Evolutionary conservation across 2,113 vertebrate genomes (phyloP).

Genomic region (Grus americana): DNA sequence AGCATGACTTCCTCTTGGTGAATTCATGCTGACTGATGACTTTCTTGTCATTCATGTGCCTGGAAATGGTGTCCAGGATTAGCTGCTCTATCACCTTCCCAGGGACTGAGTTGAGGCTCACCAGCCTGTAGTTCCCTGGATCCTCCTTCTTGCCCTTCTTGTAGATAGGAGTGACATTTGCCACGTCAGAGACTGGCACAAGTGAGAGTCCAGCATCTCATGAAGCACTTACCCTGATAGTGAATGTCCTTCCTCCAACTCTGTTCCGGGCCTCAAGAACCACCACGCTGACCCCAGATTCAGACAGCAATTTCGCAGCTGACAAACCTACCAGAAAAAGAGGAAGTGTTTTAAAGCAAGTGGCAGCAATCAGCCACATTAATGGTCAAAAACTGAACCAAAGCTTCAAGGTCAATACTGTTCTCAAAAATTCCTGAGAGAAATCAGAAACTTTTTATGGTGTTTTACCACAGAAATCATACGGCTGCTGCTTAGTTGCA

Average conservation of each 20-base stretch:
- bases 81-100: neutral
- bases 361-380: neutral
- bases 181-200: fast-evolving
- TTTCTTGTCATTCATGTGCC: neutral
- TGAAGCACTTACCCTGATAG: slow-evolving; percentile 73
- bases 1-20: neutral
- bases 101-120: neutral
- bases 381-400: neutral
- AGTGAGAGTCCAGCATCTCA: neutral
- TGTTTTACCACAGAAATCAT: neutral
- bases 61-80: neutral
- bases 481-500: neutral
- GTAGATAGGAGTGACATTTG: neutral
- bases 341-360: neutral
- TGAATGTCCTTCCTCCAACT: slow-evolving; percentile 84
- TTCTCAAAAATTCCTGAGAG: neutral
- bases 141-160: neutral
- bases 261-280: slow-evolving; percentile 82
- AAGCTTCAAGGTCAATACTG: neutral
- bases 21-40: neutral
- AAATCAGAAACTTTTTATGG: neutral
- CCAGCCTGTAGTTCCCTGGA: neutral
- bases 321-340: slow-evolving; percentile 73
- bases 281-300: slow-evolving; percentile 74
- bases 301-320: slow-evolving; percentile 79